Conservation (phyloP, 2,888 invertebrate genomes). For the Lasioglossum figueresi region DNA sequence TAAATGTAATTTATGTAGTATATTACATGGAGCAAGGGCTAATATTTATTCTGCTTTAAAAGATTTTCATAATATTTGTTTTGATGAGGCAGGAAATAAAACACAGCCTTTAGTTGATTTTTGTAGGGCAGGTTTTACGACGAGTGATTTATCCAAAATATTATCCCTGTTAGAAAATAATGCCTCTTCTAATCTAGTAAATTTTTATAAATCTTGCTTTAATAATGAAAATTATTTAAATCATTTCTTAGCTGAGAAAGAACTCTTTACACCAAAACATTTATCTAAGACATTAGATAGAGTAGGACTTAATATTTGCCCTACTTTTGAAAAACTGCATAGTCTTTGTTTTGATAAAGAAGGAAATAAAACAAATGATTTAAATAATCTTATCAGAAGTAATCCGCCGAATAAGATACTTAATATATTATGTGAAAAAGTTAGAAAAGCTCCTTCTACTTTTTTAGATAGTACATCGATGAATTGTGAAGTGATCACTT, state of each 20-base stretch:
- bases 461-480: background rate
- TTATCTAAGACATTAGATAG: constrained; percentile 59
- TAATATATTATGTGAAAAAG: constrained; percentile 69
- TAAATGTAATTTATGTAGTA: constrained; percentile 73
- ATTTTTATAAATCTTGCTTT: constrained; percentile 76
- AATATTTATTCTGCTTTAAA: constrained; percentile 76
- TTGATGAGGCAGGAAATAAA: constrained; percentile 63
- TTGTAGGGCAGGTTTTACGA: constrained; percentile 44
- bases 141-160: constrained; percentile 74
- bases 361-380: constrained; percentile 76
- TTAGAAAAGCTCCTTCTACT: constrained; percentile 57
- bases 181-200: constrained; percentile 72
- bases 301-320: constrained; percentile 62
- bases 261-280: constrained; percentile 75
- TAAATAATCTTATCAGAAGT: constrained; percentile 71
- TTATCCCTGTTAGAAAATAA: constrained; percentile 73
- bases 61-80: constrained; percentile 75
- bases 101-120: constrained; percentile 65
- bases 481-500: too few relatives aligned
- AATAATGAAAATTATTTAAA: constrained; percentile 72
- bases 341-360: constrained; percentile 67
- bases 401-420: constrained; percentile 53
- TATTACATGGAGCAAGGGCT: constrained; percentile 74
- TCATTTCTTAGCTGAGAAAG: constrained; percentile 69
- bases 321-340: constrained; percentile 71